phyloP scores from a whole-genome alignment of 1,140 invertebrate species.

The Cylas formicarius region DNA sequence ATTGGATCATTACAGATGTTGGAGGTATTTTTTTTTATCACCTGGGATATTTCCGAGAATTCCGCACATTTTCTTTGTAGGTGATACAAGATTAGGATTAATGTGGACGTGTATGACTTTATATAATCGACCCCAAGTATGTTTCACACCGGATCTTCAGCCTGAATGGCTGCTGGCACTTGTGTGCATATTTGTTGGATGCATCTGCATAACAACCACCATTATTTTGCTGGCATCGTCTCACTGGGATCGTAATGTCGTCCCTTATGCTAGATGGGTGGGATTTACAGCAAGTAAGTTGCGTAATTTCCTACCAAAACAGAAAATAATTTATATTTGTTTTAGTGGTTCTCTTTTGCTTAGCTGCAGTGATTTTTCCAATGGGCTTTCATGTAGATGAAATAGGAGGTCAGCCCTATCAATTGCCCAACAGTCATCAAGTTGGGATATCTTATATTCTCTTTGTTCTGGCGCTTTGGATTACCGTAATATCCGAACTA shows the following conservation, averaged over 20 bases:
- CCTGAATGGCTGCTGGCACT: slow-evolving; percentile 86
- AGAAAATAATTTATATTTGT: slow-evolving; percentile 33
- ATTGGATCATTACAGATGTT: slow-evolving; percentile 94
- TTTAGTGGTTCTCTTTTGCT: slow-evolving; percentile 90
- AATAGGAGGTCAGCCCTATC: slow-evolving; percentile 92
- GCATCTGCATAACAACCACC: slow-evolving; percentile 86
- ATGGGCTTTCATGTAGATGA: slow-evolving; percentile 93
- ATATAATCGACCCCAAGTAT: slow-evolving; percentile 80
- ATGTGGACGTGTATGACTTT: slow-evolving; percentile 92
- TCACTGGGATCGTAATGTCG: slow-evolving; percentile 83
- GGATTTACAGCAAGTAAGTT: slow-evolving; percentile 89
- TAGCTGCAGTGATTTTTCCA: slow-evolving; percentile 92
- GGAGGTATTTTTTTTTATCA: slow-evolving; percentile 57
- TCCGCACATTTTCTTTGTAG: slow-evolving; percentile 43
- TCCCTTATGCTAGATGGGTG: slow-evolving; percentile 89
- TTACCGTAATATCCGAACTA: slow-evolving; percentile 90
- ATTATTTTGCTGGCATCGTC: slow-evolving; percentile 80
- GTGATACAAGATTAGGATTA: slow-evolving; percentile 80
- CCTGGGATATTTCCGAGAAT: no score
- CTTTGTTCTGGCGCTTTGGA: slow-evolving; percentile 91
- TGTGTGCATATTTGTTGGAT: slow-evolving; percentile 86
- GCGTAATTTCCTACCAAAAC: slow-evolving; percentile 18
- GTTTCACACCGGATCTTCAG: slow-evolving; percentile 78
- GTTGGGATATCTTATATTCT: slow-evolving; percentile 93
- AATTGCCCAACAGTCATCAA: slow-evolving; percentile 90